Percentiles rank a stretch among this genome's conserved stretches.
phyloP scores from a whole-genome alignment of 2,888 invertebrate genomes.

The Aporophyla lueneburgensis region DNA sequence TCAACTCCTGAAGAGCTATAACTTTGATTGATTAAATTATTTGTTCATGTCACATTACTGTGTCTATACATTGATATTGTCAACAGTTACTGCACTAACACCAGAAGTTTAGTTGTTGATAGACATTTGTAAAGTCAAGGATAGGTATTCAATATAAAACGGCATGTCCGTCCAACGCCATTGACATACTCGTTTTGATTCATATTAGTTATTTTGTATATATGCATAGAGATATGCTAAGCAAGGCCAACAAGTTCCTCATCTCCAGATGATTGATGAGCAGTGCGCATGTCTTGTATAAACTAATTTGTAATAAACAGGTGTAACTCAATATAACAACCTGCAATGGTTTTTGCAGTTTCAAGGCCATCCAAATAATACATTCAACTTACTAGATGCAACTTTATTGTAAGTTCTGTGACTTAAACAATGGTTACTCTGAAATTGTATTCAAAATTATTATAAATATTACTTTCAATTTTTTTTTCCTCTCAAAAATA shows the following conservation, averaged over 20 bases:
- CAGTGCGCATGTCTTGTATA: background rate
- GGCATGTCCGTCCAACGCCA: background rate
- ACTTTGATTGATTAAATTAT: constrained; percentile 1
- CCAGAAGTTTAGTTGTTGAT: background rate
- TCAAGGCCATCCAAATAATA: background rate
- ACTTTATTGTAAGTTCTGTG: background rate
- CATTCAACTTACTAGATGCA: background rate
- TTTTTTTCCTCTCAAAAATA: background rate
- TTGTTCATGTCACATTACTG: constrained; percentile 25
- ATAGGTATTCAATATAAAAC: background rate
- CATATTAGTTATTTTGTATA: background rate
- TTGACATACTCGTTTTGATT: constrained; percentile 7
- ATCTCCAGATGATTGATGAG: constrained; percentile 24
- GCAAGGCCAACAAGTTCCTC: constrained; percentile 5
- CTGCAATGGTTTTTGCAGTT: constrained; percentile 19
- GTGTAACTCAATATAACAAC: constrained; percentile 20
- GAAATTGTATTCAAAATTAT: background rate
- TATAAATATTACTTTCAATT: background rate
- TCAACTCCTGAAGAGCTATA: constrained; percentile 3
- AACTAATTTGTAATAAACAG: constrained; percentile 31
- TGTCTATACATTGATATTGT: background rate
- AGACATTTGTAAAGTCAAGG: background rate
- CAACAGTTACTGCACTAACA: background rate
- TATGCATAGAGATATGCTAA: constrained; percentile 1
- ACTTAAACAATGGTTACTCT: no score